Conservation (phyloP, 2,113 vertebrate genomes). For the Chloropsis cyanopogon region DNA sequence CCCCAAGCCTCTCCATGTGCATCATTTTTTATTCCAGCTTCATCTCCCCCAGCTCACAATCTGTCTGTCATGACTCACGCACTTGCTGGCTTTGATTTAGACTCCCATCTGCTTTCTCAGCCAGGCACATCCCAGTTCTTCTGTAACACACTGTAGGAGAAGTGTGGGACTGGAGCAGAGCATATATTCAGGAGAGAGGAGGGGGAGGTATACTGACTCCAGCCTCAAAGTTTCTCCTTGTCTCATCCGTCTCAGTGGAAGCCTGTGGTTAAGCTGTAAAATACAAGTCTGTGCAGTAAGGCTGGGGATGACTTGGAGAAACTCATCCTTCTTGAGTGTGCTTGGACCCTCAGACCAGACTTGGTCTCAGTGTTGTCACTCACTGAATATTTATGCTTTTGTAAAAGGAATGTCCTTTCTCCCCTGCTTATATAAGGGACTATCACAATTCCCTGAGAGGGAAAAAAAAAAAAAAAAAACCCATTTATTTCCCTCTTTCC, state of each 20-base stretch:
- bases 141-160: background rate
- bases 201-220: background rate
- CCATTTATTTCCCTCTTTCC: no score
- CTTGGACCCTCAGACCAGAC: background rate
- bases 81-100: slow-evolving; percentile 18
- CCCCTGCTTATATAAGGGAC: background rate
- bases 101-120: slow-evolving; percentile 47
- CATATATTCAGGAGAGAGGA: background rate
- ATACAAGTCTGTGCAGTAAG: background rate
- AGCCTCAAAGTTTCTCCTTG: background rate
- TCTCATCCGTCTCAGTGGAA: background rate
- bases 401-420: background rate
- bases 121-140: background rate
- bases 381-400: background rate
- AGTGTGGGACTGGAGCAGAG: slow-evolving; percentile 24
- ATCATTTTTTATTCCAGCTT: background rate
- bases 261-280: background rate
- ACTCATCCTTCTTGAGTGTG: background rate
- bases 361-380: background rate
- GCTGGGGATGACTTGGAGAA: background rate
- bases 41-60: slow-evolving; percentile 6
- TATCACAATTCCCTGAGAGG: background rate
- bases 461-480: background rate
- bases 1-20: background rate
- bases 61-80: slow-evolving; percentile 53